A percentile compares a stretch with the other conserved stretches of the same genome.
Conservation (phyloP, 1,140 invertebrate species). For the Bombus turneri region DNA sequence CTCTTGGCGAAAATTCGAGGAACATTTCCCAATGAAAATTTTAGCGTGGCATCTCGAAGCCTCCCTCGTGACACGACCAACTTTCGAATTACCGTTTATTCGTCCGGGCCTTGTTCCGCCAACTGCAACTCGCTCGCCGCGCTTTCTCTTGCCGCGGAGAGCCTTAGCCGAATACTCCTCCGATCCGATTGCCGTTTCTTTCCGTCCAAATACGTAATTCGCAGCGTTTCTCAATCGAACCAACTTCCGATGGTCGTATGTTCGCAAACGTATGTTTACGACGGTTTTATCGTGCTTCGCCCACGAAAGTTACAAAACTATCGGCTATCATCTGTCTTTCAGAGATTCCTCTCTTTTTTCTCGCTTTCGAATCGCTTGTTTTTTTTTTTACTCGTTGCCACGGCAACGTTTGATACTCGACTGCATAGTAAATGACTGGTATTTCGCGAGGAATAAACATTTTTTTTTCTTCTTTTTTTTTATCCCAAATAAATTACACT, state of each 20-base stretch:
- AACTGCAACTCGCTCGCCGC: background rate
- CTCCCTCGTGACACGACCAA: background rate
- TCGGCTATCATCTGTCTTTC: background rate
- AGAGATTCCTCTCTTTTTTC: background rate
- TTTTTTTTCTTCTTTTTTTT: background rate
- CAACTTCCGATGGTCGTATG: background rate
- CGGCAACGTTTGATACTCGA: background rate
- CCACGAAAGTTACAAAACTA: background rate
- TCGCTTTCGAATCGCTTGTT: background rate
- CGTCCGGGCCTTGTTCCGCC: background rate
- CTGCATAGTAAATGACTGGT: background rate
- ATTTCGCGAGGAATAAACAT: background rate
- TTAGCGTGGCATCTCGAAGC: background rate
- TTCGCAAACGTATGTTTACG: background rate
- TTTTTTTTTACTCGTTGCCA: background rate
- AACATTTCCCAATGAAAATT: background rate
- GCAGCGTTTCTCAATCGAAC: background rate
- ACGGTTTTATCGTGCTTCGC: background rate
- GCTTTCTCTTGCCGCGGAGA: background rate
- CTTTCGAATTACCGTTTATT: slow-evolving; percentile 12
- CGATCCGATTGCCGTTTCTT: background rate
- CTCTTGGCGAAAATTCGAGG: background rate
- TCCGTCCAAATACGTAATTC: background rate
- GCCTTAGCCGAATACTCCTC: background rate
- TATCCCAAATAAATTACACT: background rate